Percentiles rank a stretch among this genome's conserved stretches.
Conservation (phyloP, 2,888 invertebrate genomes). For the Ephialtes manifestator region DNA sequence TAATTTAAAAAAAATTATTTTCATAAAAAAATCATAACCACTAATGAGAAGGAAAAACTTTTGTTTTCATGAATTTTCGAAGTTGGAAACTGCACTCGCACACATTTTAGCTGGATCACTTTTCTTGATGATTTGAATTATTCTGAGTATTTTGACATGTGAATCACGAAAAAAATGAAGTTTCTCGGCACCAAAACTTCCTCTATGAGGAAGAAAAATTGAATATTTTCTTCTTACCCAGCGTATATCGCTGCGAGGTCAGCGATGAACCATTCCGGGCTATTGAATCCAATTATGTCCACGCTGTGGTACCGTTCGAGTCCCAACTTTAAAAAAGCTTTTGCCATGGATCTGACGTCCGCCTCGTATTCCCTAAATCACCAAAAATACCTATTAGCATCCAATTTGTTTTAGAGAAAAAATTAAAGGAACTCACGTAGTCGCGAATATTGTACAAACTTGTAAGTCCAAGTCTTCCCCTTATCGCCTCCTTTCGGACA, state of each 20-base stretch:
- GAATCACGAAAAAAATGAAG: no score
- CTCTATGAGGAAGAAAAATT: not conserved
- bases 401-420: slow-evolving; percentile 41
- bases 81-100: no score
- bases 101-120: no score
- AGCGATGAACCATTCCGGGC: slow-evolving; percentile 95
- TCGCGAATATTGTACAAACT: slow-evolving; percentile 86
- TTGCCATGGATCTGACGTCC: slow-evolving; percentile 92
- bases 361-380: slow-evolving; percentile 91
- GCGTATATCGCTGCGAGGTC: slow-evolving; percentile 96
- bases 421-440: not conserved
- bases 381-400: slow-evolving; percentile 31
- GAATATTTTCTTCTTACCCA: slow-evolving; percentile 88
- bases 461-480: slow-evolving; percentile 90
- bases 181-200: no score
- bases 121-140: no score
- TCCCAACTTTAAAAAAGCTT: slow-evolving; percentile 94
- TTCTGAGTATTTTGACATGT: no score
- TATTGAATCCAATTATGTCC: slow-evolving; percentile 96
- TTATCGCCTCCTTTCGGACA: slow-evolving; percentile 88
- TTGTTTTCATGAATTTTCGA: no score
- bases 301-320: slow-evolving; percentile 93
- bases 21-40: no score
- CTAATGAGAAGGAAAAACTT: no score
- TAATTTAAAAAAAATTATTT: no score